phyloP scores from a whole-genome alignment of 2,113 vertebrate genomes.

The Oryzias curvinotus region DNA sequence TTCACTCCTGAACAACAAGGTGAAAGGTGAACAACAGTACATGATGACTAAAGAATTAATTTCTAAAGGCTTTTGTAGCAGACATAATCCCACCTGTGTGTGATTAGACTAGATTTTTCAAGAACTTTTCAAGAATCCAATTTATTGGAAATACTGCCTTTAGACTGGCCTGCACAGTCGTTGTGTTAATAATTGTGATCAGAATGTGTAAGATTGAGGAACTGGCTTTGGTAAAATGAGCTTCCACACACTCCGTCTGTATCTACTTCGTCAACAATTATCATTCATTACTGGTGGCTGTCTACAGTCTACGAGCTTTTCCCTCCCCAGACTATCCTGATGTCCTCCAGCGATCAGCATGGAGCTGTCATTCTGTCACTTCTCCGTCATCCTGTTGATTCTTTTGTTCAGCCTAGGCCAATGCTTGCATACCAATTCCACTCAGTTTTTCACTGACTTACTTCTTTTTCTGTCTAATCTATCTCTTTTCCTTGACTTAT shows the following conservation, averaged over 20 bases:
- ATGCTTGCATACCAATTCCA: slow-evolving; percentile 68
- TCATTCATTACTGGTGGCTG: slow-evolving; percentile 73
- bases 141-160: no score
- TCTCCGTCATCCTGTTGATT: slow-evolving; percentile 75
- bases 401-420: slow-evolving; percentile 63
- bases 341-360: slow-evolving; percentile 68
- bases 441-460: slow-evolving; percentile 1
- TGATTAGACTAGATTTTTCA: no score
- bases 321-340: slow-evolving; percentile 21
- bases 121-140: no score
- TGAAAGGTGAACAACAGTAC: no score
- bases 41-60: no score
- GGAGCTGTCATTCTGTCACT: slow-evolving; percentile 74
- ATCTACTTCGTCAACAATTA: slow-evolving; percentile 71
- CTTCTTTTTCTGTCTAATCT: not conserved
- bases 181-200: slow-evolving; percentile 25
- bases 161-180: not conserved
- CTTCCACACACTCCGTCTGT: slow-evolving; percentile 29
- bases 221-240: slow-evolving; percentile 28
- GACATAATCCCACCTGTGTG: no score
- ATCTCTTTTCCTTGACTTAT: not conserved
- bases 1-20: no score
- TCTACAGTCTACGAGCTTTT: slow-evolving; percentile 48
- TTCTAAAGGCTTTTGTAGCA: no score
- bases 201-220: slow-evolving; percentile 30